Base-by-base conservation (phyloP, 2,888 invertebrate genomes). In the Chaetoderma sp. region DNA sequence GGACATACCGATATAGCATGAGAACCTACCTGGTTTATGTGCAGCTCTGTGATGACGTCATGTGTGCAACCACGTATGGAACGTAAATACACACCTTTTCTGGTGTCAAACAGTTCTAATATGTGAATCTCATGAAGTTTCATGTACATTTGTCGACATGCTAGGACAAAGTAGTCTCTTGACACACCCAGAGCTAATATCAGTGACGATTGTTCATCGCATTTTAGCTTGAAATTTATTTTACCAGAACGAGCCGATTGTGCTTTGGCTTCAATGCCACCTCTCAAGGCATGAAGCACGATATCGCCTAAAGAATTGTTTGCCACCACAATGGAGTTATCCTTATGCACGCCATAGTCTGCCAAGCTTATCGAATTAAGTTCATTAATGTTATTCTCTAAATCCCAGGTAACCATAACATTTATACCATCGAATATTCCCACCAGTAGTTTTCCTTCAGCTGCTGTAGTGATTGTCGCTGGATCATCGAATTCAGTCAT, bases 351-450 rank as follows among this genome's bases (percentile, higher is more conserved):
- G 28, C 73, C 70, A 5, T 70, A 65, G 27, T 77, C 74, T 18
- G 75, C 74, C 5, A 76, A 65, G 21, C 68, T 70, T 2, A 76
- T 70, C 28, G 78, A 74, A 57, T 76, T 73, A 0, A 77, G 64
- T 49, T 74, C 66, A 13, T 60, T 69, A 23, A 78, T 72, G 21
- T 67, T 60, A 5, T 75, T 67, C 36, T 76, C 71, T 28, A 84
- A 56, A 54, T 75, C 73, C 82, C 82, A 84, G 0, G 79, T 74
- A 21, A 79, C 58, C 67, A 85, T 66, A 28, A 74, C 71, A 65
- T 79, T 78, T 23, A 77, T 76, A 4, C 85, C 84, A 59, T 82
- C 82, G 64, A 78, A 81, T 32, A 83, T 73, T 1, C 80, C 82
- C 0, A 77, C 82, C 5, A 85, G 65, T 6, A 79, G 66, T 42